Evolutionary conservation across 2,113 vertebrate genomes (phyloP), one percentile per base, ranked within the genome.

Genomic region (Lophotis ruficrista): DNA sequence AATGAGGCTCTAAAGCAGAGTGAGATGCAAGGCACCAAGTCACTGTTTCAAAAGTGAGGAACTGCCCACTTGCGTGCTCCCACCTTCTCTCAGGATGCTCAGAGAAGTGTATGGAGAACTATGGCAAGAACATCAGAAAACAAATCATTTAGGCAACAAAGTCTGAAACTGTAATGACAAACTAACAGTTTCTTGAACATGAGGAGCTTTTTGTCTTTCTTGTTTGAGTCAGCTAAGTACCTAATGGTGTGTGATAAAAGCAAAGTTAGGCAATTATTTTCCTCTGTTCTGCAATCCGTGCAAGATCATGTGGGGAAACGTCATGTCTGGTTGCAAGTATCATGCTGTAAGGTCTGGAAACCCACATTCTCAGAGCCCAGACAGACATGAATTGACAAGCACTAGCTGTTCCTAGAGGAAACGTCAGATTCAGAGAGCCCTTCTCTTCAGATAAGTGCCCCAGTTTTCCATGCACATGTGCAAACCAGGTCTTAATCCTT

Each of bases 321-420:
- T 89, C 95, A 87, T 25, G 73, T 94, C 86, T 93, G 91, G 66
- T 86, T 61, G 66, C 43, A 43, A 91, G 70, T 48, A 28, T 51
- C 25, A 23, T 71, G 50, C 81, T 83, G 89, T n/a, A 93, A 90
- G 76, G 83, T 86, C 94, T 91, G 93, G 92, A 91, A 88, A 94
- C 28, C 70, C 64, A 60, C 78, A 28, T 86, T 70, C 78, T 37
- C 17, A 19, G 8, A 78, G 87, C 22, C 75, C 91, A 91, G 87
- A 86, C 91, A 88, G 95, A 89, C 89, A 25, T 21, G 95, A 88
- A 88, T 64, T 85, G 93, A 90, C 95, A 95, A 78, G 94, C 94
- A 89, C 76, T 94, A 85, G 86, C 89, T 83, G 58, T 84, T 89
- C 77, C 87, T 58, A 38, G 65, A 72, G 80, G 57, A 76, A 83